phyloP scores from a whole-genome alignment of 2,888 invertebrate genomes.

The Andrena dorsata region DNA sequence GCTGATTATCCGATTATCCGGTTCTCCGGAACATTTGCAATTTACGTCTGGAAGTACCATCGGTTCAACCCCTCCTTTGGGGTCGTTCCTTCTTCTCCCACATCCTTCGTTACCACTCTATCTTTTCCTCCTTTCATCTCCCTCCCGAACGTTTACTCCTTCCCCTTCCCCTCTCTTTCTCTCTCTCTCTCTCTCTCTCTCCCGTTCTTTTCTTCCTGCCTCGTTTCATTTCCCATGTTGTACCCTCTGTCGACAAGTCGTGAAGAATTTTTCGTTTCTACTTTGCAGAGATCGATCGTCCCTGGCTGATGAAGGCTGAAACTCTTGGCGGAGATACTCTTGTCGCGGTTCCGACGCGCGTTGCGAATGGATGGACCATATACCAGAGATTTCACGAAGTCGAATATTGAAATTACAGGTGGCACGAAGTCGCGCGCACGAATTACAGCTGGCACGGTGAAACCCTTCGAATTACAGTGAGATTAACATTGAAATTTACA shows the following conservation, averaged over 20 bases:
- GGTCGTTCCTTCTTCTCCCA: constrained; percentile 60
- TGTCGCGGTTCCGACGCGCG: not conserved
- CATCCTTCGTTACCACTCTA: constrained; percentile 44
- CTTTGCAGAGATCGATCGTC: constrained; percentile 47
- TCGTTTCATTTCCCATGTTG: constrained; percentile 14
- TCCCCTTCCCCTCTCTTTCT: constrained; percentile 1
- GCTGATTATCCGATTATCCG: constrained; percentile 84
- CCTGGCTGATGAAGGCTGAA: constrained; percentile 21
- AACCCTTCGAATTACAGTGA: constrained; percentile 3
- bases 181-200: not conserved
- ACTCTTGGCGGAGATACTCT: constrained; percentile 2
- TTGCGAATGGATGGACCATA: not conserved
- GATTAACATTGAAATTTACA: not conserved
- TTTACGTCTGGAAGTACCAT: constrained; percentile 76
- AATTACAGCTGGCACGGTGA: not conserved
- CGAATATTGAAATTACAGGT: constrained; percentile 1
- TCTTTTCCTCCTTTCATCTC: constrained; percentile 4
- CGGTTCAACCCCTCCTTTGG: constrained; percentile 61
- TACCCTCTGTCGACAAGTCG: constrained; percentile 50
- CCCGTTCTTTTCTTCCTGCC: constrained; percentile 15
- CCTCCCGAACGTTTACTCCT: too few relatives aligned
- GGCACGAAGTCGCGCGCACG: not conserved
- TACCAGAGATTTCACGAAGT: constrained; percentile 2
- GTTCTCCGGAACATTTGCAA: constrained; percentile 82
- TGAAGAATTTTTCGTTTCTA: constrained; percentile 65